Evolutionary conservation across 2,888 invertebrate genomes (phyloP), one percentile per base, ranked within the genome.

Genomic region (Tinea pellionella): DNA sequence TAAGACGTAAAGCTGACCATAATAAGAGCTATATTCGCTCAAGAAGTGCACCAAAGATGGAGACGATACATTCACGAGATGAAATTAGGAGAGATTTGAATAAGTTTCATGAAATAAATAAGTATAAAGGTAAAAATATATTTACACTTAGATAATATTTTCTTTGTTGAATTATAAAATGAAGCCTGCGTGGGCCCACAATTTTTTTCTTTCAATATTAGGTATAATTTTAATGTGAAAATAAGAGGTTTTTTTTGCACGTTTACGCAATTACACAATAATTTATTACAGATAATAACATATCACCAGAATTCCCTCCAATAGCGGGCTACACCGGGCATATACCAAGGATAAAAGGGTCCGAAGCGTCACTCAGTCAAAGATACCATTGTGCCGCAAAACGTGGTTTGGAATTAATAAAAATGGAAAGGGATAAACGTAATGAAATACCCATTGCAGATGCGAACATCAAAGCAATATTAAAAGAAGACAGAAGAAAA

Each of bases 281-380:
- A 3, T 15, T 56, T 57, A 60, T 79, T 85, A 61, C 83, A 92
- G 92, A 90, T 67, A 89, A 90, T 74, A 88, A 89, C 63, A 87
- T 90, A 72, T 90, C 92, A 7, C 89, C 92, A 0, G 91, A 92
- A 69, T 89, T 89, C 66, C 92, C 92, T 16, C 92, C 92, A 13
- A 92, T 92, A 66, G 91, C 92, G 0, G 92, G 93, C 8, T 92
- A 93, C 74, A 92, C 93, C 0, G 93, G 92, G 2, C 92, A 92
- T 71, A 92, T 93, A 62, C 92, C 92, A 2, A 86, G 91, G 55
- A 90, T 92, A 59, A 91, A 89, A 68, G 91, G 91, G 12, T 89
- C 89, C 0, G 92, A 92, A 71, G 89, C 90, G 0, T 91, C 92
- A 0, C 80, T 92, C n/a, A 92, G 92, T 62, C 90, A 91, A 69